phyloP scores from a whole-genome alignment of 1,140 invertebrate species.

The Oedothorax gibbosus region DNA sequence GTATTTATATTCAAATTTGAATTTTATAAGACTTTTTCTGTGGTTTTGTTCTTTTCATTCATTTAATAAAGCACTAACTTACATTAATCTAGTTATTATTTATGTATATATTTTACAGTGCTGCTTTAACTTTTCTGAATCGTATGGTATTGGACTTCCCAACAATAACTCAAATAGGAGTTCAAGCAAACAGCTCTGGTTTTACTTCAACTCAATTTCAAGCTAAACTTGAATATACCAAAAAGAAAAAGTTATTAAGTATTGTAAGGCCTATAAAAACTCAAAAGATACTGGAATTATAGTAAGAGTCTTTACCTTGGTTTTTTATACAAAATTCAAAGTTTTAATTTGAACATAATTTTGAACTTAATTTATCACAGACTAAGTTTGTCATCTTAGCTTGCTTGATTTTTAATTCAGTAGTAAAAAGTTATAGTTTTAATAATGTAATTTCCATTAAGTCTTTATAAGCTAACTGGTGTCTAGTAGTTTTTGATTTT shows the following conservation, averaged over 20 bases:
- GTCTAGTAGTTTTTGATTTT: too few species aligned
- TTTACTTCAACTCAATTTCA: constrained; percentile 35
- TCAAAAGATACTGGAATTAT: constrained; percentile 45
- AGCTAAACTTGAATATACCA: constrained; percentile 17
- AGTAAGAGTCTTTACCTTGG: constrained; percentile 42
- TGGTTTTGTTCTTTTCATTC: too few species aligned
- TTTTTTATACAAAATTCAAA: background rate
- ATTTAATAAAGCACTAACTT: too few species aligned
- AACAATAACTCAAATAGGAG: constrained; percentile 56
- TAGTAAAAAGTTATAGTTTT: too few species aligned
- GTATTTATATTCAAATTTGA: too few species aligned
- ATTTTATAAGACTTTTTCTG: too few species aligned
- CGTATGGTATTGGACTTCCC: constrained; percentile 61
- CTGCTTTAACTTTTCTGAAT: constrained; percentile 59
- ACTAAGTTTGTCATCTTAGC: too few species aligned
- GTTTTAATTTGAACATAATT: background rate
- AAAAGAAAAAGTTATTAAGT: background rate
- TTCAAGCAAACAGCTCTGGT: constrained; percentile 61
- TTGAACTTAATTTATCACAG: background rate
- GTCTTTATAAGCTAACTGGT: too few species aligned
- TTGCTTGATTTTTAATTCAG: too few species aligned
- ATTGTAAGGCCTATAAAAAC: constrained; percentile 28
- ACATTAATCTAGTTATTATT: background rate
- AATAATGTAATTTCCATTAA: too few species aligned
- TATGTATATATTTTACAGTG: constrained; percentile 37